phyloP scores from a whole-genome alignment of 2,888 invertebrate genomes.

The Cylloceria caligata region DNA sequence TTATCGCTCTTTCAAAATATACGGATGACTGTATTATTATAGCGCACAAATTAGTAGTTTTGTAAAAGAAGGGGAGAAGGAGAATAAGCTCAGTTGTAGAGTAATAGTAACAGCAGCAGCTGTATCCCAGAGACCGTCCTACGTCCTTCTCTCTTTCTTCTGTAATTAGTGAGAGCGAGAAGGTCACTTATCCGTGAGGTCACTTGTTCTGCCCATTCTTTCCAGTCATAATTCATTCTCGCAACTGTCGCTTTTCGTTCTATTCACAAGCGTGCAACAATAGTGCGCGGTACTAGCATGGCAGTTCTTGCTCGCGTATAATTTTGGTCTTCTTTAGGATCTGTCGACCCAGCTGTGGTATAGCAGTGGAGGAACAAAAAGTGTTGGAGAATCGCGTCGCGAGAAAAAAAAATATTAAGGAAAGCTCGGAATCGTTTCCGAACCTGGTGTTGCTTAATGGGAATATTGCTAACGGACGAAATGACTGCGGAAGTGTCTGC shows the following conservation, averaged over 20 bases:
- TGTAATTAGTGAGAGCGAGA: slow-evolving; percentile 33
- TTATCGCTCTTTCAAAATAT: background rate
- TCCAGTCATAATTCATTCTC: slow-evolving; percentile 34
- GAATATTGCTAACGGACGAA: background rate
- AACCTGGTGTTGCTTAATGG: background rate
- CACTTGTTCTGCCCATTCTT: slow-evolving; percentile 21
- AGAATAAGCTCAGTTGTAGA: background rate
- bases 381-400: slow-evolving; percentile 4
- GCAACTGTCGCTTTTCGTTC: slow-evolving; percentile 22
- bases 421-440: background rate
- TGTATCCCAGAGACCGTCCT: background rate
- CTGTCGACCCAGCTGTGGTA: background rate
- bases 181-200: slow-evolving; percentile 28
- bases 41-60: too few species aligned
- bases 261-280: slow-evolving; percentile 20
- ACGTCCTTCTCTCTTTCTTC: slow-evolving; percentile 3
- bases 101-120: background rate
- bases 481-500: too few species aligned
- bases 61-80: background rate
- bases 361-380: background rate
- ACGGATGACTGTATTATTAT: too few species aligned
- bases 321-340: background rate
- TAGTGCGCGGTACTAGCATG: background rate
- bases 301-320: background rate
- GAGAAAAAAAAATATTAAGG: background rate